Percentiles rank a stretch among this genome's conserved stretches.
These are phyloP conservation scores for Falco punctatus DNA, from an alignment of 2,113 vertebrate genomes.

Conservation along the genomic window DNA sequence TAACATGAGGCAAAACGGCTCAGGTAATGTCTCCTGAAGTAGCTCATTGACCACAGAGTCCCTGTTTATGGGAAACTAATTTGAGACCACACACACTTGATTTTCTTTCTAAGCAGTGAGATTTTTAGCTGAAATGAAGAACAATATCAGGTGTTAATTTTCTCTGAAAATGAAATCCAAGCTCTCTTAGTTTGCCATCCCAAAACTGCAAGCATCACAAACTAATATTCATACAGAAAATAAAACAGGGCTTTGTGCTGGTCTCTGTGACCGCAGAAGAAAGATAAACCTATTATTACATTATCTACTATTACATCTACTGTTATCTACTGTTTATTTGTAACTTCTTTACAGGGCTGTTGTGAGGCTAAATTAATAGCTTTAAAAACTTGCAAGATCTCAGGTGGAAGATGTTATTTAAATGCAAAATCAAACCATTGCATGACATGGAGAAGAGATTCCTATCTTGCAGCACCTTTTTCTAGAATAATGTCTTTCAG, in stretches of 20 bases:
- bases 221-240: conserved; percentile 46
- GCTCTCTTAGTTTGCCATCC: neutral
- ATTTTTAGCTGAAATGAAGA: conserved; percentile 13
- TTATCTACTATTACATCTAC: conserved; percentile 59
- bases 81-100: neutral
- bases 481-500: conserved; percentile 20
- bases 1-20: neutral
- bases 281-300: conserved; percentile 54
- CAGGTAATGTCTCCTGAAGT: conserved; percentile 18
- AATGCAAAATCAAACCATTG: conserved; percentile 49
- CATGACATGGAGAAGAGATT: conserved; percentile 16
- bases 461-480: conserved; percentile 29
- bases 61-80: conserved; percentile 24
- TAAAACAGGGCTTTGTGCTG: conserved; percentile 21
- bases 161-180: conserved; percentile 3
- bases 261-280: neutral
- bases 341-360: conserved; percentile 38
- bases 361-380: conserved; percentile 49
- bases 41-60: conserved; percentile 23
- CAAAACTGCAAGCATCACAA: neutral
- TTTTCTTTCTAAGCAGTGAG: neutral
- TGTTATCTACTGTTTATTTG: conserved; percentile 50
- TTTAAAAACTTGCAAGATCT: conserved; percentile 58
- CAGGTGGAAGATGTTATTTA: conserved; percentile 45
- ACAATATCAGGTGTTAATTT: neutral